phyloP scores from a whole-genome alignment of 2,113 vertebrate species.

The Orthonyx spaldingii region DNA sequence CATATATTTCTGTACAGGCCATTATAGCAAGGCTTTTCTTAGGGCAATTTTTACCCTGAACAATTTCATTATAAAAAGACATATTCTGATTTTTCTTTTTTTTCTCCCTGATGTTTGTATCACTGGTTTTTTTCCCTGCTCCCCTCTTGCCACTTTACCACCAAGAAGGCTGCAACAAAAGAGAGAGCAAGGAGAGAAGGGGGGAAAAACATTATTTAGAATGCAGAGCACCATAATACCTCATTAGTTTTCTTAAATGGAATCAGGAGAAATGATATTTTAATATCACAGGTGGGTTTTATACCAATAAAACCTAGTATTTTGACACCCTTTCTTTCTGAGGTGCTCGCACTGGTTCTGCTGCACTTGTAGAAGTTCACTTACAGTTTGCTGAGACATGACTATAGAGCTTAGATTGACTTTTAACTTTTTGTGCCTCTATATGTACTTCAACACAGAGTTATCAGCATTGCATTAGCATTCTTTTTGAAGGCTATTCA shows the following conservation, averaged over 20 bases:
- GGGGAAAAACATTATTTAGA: neutral
- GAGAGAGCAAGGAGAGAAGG: neutral
- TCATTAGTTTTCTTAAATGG: neutral
- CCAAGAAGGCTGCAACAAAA: neutral
- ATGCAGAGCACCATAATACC: neutral
- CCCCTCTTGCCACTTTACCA: neutral
- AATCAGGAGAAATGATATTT: neutral
- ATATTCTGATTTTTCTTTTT: neutral
- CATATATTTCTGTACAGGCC: neutral
- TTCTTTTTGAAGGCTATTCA: neutral
- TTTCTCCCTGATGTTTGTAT: accelerated
- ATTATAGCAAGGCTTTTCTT: neutral
- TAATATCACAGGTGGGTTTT: neutral
- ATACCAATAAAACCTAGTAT: neutral
- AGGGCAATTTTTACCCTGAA: neutral
- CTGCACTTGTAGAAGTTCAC: neutral
- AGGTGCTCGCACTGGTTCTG: neutral
- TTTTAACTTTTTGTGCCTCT: neutral
- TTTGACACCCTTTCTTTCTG: neutral
- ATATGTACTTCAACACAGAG: neutral
- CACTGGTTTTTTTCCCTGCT: accelerated
- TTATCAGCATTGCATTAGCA: neutral
- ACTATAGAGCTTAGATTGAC: neutral
- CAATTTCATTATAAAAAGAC: neutral
- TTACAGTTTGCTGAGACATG: neutral